Evolutionary conservation across 2,888 invertebrate species (phyloP), one percentile per base, ranked within the genome.

Genomic region (Entomobrya multifasciata): DNA sequence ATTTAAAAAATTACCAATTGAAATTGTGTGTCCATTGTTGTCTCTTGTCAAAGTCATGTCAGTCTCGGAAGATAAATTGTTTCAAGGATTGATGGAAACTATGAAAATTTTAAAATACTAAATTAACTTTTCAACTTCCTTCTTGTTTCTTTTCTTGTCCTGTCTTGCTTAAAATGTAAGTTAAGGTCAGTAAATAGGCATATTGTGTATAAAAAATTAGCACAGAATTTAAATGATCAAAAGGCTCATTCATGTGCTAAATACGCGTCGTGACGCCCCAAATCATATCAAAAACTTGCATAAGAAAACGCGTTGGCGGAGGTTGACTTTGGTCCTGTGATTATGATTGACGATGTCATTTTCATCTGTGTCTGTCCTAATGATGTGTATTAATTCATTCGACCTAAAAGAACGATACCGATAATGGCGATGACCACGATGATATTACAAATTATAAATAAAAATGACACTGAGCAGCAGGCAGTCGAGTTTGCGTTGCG

Each of bases 311-410:
- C 30, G 60, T 60, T 27, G 13, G 60, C 15, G 60, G 55, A 27
- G 27, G 60, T 30, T 60, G 27, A 60, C 27, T 30, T 60, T 60
- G n/a, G 49, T 5, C 2, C 49, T 49, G 15, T 49, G 60, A 60
- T 27, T 60, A 27, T 27, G 60, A 60, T 60, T 57, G 55, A 55
- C 57, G 25, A 57, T 57, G 60, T 30, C 60, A 60, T 60, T 60
- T 60, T 60, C 60, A 60, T 60, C 27, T 25, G 2, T 25, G 6
- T 27, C 25, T 22, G n/a, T 25, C 60, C n/a, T 57, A 15, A 60
- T 60, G 36, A 49, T 15, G 13, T 15, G n/a, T 27, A 27, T 60
- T 60, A 60, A 60, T 60, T 60, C 25, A 60, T 60, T 60, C 8
- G 60, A 27, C 60, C 60, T 60, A 60, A 36, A 27, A 30, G n/a